Percentiles rank a stretch among this genome's conserved stretches.
These are phyloP conservation scores for Amblyjoppa fuscipennis DNA, from an alignment of 2,888 invertebrate species.

Conservation along the genomic window DNA sequence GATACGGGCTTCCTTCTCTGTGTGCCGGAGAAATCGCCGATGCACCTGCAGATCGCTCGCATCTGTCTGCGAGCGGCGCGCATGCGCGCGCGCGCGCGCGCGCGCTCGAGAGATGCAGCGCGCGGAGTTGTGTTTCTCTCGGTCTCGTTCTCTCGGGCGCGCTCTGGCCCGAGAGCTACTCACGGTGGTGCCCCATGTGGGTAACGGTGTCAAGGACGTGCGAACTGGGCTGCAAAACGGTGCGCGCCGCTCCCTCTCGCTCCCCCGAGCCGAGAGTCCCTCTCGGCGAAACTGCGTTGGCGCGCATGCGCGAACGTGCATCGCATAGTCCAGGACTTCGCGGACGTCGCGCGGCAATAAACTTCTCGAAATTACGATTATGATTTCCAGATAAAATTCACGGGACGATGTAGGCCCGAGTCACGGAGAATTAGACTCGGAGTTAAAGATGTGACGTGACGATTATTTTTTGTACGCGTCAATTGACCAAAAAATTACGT, in stretches of 20 bases:
- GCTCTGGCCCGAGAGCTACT: slow-evolving; percentile 41
- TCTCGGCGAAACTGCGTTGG: slow-evolving; percentile 42
- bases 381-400: neutral
- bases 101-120: neutral
- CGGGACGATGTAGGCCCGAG: neutral
- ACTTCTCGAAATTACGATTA: slow-evolving; percentile 10
- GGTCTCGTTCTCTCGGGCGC: slow-evolving; percentile 22
- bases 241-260: slow-evolving; percentile 59
- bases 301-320: slow-evolving; percentile 7
- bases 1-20: slow-evolving; percentile 46
- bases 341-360: slow-evolving; percentile 35
- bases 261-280: slow-evolving; percentile 19
- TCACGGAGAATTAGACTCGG: too few species aligned
- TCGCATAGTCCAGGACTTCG: neutral
- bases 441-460: too few species aligned
- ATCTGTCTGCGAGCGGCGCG: slow-evolving; percentile 37
- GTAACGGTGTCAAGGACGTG: slow-evolving; percentile 86
- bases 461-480: too few species aligned
- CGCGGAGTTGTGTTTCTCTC: slow-evolving; percentile 30
- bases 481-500: too few species aligned
- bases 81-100: slow-evolving; percentile 22
- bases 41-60: slow-evolving; percentile 55
- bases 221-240: slow-evolving; percentile 84
- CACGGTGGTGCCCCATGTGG: slow-evolving; percentile 81
- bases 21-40: slow-evolving; percentile 11